phyloP scores from a whole-genome alignment of 2,113 vertebrate species.

The Pardalotus punctatus region DNA sequence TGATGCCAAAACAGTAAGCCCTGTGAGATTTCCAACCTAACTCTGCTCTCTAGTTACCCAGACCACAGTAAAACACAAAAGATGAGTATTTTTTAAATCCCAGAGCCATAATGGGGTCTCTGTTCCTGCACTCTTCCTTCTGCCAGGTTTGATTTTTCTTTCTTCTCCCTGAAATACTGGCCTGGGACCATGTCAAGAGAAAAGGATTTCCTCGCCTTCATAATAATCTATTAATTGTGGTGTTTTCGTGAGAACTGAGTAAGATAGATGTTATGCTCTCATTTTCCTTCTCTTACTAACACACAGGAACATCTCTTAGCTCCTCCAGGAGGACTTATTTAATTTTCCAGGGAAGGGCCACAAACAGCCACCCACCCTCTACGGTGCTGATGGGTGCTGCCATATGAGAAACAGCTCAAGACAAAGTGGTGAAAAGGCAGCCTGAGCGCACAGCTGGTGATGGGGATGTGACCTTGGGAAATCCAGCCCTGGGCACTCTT shows the following conservation, averaged over 20 bases:
- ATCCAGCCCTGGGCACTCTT: fast-evolving
- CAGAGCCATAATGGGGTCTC: not conserved
- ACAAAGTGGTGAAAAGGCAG: not conserved
- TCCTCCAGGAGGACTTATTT: not conserved
- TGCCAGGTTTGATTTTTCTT: not conserved
- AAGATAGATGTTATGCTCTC: not conserved
- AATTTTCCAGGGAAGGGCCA: not conserved
- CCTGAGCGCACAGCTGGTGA: fast-evolving
- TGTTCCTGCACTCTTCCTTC: not conserved
- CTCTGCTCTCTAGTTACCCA: not conserved
- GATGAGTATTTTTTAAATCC: not conserved
- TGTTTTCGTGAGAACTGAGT: not conserved
- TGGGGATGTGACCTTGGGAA: fast-evolving
- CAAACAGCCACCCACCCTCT: not conserved
- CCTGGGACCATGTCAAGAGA: not conserved
- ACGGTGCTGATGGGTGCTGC: not conserved
- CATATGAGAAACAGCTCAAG: not conserved
- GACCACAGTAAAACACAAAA: not conserved
- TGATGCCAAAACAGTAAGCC: not conserved
- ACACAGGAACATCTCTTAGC: not conserved
- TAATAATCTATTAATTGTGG: not conserved
- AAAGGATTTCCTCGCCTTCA: not conserved
- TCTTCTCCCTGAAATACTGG: not conserved
- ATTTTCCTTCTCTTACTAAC: not conserved
- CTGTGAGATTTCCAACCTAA: not conserved